Base-by-base conservation (phyloP, 2,113 vertebrate genomes). In the Meriones unguiculatus region DNA sequence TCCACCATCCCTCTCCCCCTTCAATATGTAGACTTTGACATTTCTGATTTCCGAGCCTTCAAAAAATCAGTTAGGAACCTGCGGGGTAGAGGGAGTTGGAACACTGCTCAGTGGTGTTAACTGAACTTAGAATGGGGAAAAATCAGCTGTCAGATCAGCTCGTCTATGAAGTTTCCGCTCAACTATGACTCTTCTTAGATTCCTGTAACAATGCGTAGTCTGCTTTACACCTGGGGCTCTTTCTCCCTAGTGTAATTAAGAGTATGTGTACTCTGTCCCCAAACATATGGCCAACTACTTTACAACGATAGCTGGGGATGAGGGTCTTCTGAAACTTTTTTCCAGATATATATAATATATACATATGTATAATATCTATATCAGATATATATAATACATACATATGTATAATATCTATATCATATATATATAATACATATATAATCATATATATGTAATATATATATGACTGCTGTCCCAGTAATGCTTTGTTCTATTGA, bases 241-340 rank as follows among this genome's bases (percentile, higher is more conserved):
- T 1, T 13, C 24, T 32, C 38, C 91, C 30, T 65, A 25, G 24
- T 85, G 20, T 95, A 90, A n/a, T 86, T 54, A 69, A 57, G 77
- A 64, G 13, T 67, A 54, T 78, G 22, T 24, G 20, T 7, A 15
- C 13, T 95, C 24, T 86, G 32, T 87, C 25, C 4, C 32, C n/a
- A 97, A 89, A 86, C 25, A 89, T 81, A 91, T 87, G 4, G 28
- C 8, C 30, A 89, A 20, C 46, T 72, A 67, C 25, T 91, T 87
- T 30, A 2, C 12, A 17, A 22, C 32, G 46, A 67, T 59, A 62
- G n/a, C 28, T 52, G 46, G 14, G 35, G n/a, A 24, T 32, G 52
- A 92, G 11, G 57, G 54, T 70, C 77, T 93, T 89, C 92, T 94
- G 25, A 97, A 97, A 93, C 18, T 24, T 38, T 93, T 91, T 91